These are phyloP conservation scores for Dynastes hyllus DNA, from an alignment of 2,888 invertebrate genomes.

Conservation along the genomic window DNA sequence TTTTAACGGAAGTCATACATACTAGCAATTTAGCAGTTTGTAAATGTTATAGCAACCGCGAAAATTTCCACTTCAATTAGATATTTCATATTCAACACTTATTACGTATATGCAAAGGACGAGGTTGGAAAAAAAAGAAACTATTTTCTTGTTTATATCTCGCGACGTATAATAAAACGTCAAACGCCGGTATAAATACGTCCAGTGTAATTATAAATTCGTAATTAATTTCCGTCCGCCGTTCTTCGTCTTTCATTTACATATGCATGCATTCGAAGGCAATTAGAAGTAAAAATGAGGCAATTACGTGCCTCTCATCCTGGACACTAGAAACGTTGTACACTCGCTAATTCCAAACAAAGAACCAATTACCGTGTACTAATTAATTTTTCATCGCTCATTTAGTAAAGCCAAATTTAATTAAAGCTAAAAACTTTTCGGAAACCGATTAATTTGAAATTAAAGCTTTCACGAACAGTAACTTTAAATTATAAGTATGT, in stretches of 20 bases:
- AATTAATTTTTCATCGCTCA: conserved; percentile 42
- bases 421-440: conserved; percentile 23
- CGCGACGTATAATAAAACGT: too few species aligned
- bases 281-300: conserved; percentile 27
- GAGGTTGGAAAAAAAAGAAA: too few species aligned
- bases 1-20: too few species aligned
- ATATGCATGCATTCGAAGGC: conserved; percentile 20
- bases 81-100: too few species aligned
- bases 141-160: too few species aligned
- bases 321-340: conserved; percentile 1
- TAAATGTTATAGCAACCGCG: not conserved
- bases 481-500: not conserved
- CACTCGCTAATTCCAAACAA: conserved; percentile 29
- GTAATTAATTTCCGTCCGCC: conserved; percentile 2
- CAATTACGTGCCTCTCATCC: conserved; percentile 24
- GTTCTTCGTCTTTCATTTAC: not conserved
- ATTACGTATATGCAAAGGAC: too few species aligned
- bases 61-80: too few species aligned
- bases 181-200: not conserved
- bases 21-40: too few species aligned
- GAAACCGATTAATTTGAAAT: conserved; percentile 8
- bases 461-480: not conserved
- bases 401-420: conserved; percentile 43
- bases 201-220: conserved; percentile 5
- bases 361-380: conserved; percentile 36